These are phyloP conservation scores for Acomys russatus DNA, from an alignment of 2,797 vertebrate species.

Conservation along the genomic window DNA sequence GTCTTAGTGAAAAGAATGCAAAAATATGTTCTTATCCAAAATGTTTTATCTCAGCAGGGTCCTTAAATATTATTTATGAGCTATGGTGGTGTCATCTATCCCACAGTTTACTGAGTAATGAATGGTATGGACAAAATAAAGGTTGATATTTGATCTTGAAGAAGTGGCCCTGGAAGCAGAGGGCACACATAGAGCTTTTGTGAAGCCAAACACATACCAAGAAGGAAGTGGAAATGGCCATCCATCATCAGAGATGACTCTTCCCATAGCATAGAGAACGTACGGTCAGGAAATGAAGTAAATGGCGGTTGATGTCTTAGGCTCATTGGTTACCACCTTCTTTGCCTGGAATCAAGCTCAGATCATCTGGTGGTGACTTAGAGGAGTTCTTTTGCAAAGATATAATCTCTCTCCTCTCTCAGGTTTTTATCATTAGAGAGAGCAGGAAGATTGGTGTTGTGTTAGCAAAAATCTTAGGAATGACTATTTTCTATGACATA, in stretches of 20 bases:
- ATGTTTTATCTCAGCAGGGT: conserved; percentile 67
- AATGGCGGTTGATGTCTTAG: neutral
- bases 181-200: neutral
- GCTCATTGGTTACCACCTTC: neutral
- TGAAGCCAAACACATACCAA: neutral
- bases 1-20: conserved; percentile 79
- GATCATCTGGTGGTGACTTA: neutral
- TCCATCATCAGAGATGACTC: neutral
- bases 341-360: conserved; percentile 24
- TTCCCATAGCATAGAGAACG: neutral
- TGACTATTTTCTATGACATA: conserved; percentile 5
- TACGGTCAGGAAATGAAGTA: neutral
- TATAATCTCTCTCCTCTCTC: neutral
- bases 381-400: conserved; percentile 34
- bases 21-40: conserved; percentile 81
- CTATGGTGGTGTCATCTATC: neutral
- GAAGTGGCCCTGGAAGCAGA: neutral
- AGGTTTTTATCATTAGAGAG: neutral
- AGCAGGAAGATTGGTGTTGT: neutral
- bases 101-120: conserved; percentile 39
- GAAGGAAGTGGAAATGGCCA: neutral
- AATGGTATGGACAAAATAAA: conserved; percentile 48
- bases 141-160: neutral
- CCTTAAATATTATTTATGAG: conserved; percentile 50
- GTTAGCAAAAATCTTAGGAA: neutral